A percentile compares a stretch with the other conserved stretches of the same genome.
Evolutionary conservation across 2,888 invertebrate species (phyloP).

Genomic region (Rhogogaster chlorosoma): DNA sequence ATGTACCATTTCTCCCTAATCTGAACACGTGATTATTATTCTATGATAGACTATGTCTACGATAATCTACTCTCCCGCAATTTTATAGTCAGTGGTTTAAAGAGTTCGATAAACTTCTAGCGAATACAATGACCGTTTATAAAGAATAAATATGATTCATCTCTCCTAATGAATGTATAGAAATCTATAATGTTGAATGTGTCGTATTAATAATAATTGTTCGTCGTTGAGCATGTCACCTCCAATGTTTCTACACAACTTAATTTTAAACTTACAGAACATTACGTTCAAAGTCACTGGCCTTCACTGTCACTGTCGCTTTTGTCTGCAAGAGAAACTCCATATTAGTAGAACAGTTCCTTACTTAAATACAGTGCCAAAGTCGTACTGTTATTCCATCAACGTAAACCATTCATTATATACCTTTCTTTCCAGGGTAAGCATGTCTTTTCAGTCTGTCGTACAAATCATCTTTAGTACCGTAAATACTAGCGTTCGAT

Average conservation of each 20-base stretch:
- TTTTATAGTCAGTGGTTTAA: not conserved
- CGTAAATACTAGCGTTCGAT: constrained; percentile 96
- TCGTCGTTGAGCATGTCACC: constrained; percentile 49
- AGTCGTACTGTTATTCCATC: constrained; percentile 28
- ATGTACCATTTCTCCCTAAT: not conserved
- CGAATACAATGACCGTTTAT: constrained; percentile 43
- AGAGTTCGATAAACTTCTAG: constrained; percentile 43
- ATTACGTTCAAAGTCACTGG: constrained; percentile 81
- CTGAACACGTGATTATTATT: not conserved
- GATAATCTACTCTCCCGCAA: not conserved
- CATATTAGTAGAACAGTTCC: constrained; percentile 50
- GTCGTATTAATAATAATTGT: constrained; percentile 29
- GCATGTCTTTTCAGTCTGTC: constrained; percentile 97
- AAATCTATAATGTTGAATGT: constrained; percentile 4
- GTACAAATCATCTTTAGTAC: constrained; percentile 96
- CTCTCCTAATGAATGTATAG: constrained; percentile 25
- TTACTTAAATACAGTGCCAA: constrained; percentile 49
- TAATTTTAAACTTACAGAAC: constrained; percentile 44
- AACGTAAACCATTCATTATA: constrained; percentile 60
- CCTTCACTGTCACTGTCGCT: constrained; percentile 97
- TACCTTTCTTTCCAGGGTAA: constrained; percentile 97
- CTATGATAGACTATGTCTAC: not conserved
- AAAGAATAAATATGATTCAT: constrained; percentile 46
- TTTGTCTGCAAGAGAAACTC: constrained; percentile 86
- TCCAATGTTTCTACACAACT: constrained; percentile 38